Percentiles rank a stretch among this genome's conserved stretches.
Conservation (phyloP, 2,113 vertebrate genomes). For the Atractosteus spatula region DNA sequence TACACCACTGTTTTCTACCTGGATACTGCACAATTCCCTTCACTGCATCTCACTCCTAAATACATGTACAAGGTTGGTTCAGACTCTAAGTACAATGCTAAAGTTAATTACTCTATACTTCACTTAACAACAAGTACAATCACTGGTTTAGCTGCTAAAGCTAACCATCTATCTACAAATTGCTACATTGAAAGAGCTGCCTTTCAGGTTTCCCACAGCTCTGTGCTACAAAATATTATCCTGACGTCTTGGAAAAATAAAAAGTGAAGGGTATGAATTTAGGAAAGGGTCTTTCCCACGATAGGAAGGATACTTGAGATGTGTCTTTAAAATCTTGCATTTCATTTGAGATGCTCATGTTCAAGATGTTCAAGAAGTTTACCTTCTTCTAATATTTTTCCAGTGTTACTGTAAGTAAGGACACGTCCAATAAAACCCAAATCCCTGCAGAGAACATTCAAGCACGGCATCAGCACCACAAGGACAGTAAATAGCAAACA, state of each 20-base stretch:
- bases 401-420: too few species aligned
- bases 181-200: constrained; percentile 23
- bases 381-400: neutral
- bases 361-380: too few species aligned
- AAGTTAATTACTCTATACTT: constrained; percentile 14
- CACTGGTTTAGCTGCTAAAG: constrained; percentile 8
- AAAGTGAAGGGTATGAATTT: neutral
- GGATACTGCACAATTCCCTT: too few species aligned
- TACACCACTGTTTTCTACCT: too few species aligned
- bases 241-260: neutral
- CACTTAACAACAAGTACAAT: constrained; percentile 11
- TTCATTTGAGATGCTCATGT: too few species aligned
- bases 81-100: too few species aligned
- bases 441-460: too few species aligned
- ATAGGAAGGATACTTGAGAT: constrained; percentile 17
- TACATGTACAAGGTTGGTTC: too few species aligned
- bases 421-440: too few species aligned
- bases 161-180: constrained; percentile 16
- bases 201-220: neutral
- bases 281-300: neutral
- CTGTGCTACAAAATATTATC: constrained; percentile 17
- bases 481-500: too few species aligned
- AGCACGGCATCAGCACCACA: too few species aligned
- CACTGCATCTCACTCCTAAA: too few species aligned
- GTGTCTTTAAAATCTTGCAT: neutral